phyloP scores from a whole-genome alignment of 1,140 invertebrate species.

The Lepidurus couesii region DNA sequence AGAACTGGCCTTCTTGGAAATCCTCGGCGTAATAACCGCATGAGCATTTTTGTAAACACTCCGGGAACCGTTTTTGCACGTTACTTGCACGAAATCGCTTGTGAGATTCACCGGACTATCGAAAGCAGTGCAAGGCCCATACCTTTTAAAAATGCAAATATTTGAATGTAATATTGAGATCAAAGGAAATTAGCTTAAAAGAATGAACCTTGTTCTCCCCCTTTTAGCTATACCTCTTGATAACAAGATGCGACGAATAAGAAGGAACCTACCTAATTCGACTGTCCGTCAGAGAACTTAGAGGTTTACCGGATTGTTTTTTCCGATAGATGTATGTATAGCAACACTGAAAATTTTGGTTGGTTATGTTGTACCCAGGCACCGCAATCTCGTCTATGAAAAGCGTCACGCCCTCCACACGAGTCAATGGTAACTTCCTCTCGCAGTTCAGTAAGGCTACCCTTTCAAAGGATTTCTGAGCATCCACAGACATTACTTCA shows the following conservation, averaged over 20 bases:
- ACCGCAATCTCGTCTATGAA: neutral
- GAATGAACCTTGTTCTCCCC: no score
- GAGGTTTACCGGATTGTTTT: neutral
- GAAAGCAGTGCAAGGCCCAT: neutral
- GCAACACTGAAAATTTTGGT: neutral
- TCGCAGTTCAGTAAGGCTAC: neutral
- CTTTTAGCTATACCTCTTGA: no score
- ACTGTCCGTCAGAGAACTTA: neutral
- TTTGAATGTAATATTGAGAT: no score
- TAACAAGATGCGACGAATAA: neutral
- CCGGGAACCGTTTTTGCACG: neutral
- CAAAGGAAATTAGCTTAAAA: no score
- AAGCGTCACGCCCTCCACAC: neutral
- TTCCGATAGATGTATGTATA: neutral
- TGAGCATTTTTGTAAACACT: neutral
- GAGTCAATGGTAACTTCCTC: neutral
- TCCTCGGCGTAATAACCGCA: neutral
- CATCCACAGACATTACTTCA: neutral
- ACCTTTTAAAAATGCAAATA: neutral
- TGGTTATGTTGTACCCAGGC: neutral
- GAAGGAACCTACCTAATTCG: neutral
- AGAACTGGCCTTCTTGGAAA: neutral
- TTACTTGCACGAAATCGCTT: neutral
- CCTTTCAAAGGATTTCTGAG: neutral
- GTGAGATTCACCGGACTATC: neutral